These are phyloP conservation scores for Rhynchopsitta pachyrhyncha DNA, from an alignment of 2,113 vertebrate genomes.

Conservation along the genomic window DNA sequence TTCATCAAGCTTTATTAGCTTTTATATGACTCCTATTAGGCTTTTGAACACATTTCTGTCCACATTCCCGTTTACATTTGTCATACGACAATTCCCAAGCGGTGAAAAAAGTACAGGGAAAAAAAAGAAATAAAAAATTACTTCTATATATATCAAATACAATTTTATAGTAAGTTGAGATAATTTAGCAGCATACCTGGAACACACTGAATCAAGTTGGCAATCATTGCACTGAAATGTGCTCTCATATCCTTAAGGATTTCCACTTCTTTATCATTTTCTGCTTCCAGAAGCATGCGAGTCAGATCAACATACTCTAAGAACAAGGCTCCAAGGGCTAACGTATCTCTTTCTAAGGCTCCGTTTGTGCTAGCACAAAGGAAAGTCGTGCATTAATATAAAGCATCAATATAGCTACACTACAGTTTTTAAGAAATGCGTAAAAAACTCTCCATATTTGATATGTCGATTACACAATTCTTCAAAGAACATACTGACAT, in stretches of 20 bases:
- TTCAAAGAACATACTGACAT: not conserved
- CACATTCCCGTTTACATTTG: not conserved
- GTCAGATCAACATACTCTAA: constrained; percentile 97
- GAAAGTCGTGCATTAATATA: not conserved
- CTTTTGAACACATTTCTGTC: not conserved
- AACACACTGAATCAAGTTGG: constrained; percentile 95
- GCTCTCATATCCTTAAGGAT: constrained; percentile 97
- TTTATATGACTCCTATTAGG: not conserved
- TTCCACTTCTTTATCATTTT: constrained; percentile 97
- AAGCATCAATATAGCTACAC: not conserved
- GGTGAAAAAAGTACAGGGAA: not conserved
- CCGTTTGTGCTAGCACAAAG: constrained; percentile 87
- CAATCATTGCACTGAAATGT: constrained; percentile 94
- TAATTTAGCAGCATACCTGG: constrained; percentile 78
- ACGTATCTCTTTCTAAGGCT: constrained; percentile 91
- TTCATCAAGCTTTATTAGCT: not conserved
- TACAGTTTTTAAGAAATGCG: not conserved
- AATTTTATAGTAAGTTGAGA: not conserved
- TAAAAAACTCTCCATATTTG: not conserved
- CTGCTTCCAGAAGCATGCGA: constrained; percentile 96
- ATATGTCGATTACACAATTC: not conserved
- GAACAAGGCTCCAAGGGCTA: constrained; percentile 94
- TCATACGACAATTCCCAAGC: not conserved
- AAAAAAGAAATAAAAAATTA: not conserved
- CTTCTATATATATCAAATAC: not conserved